phyloP scores from a whole-genome alignment of 1,140 invertebrate genomes.

The Apis cerana region DNA sequence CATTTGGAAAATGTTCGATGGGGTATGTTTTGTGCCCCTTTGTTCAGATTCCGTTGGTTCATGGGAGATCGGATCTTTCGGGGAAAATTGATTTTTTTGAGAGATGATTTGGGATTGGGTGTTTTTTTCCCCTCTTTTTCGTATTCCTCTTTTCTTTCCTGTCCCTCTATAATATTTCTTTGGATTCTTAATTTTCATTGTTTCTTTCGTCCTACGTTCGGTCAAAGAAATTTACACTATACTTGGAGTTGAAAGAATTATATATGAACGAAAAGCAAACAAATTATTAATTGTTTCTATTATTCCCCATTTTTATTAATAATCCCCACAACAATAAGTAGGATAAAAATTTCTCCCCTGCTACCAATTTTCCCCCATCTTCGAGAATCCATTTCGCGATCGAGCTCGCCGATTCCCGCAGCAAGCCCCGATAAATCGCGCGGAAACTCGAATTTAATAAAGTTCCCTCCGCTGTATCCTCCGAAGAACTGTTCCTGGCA shows the following conservation, averaged over 20 bases:
- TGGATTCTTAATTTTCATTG: too few relatives aligned
- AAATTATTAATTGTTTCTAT: too few relatives aligned
- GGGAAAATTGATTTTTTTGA: constrained; percentile 6
- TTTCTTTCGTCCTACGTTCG: too few relatives aligned
- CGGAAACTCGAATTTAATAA: constrained; percentile 46
- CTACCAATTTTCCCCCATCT: neutral
- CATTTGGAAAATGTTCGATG: constrained; percentile 68
- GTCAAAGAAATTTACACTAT: too few relatives aligned
- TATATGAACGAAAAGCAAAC: too few relatives aligned
- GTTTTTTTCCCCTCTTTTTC: too few relatives aligned
- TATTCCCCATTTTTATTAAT: too few relatives aligned
- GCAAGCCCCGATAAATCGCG: constrained; percentile 3
- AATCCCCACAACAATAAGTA: too few relatives aligned
- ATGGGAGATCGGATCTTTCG: neutral
- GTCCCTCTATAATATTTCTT: too few relatives aligned
- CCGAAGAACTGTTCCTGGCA: neutral
- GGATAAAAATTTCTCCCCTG: neutral
- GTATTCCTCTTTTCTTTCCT: too few relatives aligned
- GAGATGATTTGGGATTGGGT: too few relatives aligned
- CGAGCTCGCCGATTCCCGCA: neutral
- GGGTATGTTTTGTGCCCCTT: neutral
- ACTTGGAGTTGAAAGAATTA: too few relatives aligned
- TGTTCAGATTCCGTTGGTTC: neutral
- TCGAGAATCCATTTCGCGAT: neutral
- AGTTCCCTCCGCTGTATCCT: constrained; percentile 33